phyloP scores from a whole-genome alignment of 2,888 invertebrate genomes.

The Shargacucullia verbasci region DNA sequence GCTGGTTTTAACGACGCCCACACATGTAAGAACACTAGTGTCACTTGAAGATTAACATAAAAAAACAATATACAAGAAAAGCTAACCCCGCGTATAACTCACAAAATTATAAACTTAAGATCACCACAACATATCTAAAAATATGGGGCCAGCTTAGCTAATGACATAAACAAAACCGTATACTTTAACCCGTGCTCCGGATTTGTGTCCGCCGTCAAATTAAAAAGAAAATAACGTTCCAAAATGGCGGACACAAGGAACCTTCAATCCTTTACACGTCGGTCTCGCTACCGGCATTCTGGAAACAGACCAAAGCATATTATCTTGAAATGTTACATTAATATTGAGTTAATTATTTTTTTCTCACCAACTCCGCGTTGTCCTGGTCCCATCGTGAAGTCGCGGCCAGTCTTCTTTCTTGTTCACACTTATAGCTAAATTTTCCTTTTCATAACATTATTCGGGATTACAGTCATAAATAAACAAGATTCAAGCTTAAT shows the following conservation, averaged over 20 bases:
- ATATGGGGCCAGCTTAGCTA: constrained; percentile 63
- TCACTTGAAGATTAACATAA: no score
- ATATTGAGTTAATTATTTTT: constrained; percentile 45
- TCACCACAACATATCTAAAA: constrained; percentile 60
- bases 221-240: constrained; percentile 24
- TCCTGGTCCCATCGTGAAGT: constrained; percentile 39
- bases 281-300: constrained; percentile 60
- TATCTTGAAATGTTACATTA: constrained; percentile 69
- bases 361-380: constrained; percentile 65
- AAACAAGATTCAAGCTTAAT: constrained; percentile 49
- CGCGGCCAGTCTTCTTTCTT: constrained; percentile 41
- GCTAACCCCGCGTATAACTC: no score
- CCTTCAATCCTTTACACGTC: constrained; percentile 53
- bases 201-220: constrained; percentile 56
- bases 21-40: no score
- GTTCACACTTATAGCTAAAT: constrained; percentile 58
- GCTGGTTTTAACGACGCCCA: no score
- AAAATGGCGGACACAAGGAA: constrained; percentile 50
- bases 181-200: constrained; percentile 75
- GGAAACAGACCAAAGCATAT: constrained; percentile 83
- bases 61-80: no score
- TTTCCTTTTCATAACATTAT: constrained; percentile 35
- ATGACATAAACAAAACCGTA: constrained; percentile 62
- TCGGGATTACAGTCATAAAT: constrained; percentile 55
- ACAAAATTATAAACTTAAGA: constrained; percentile 47